Evolutionary conservation across 1,140 invertebrate genomes (phyloP).

Genomic region (Nymphalis io): DNA sequence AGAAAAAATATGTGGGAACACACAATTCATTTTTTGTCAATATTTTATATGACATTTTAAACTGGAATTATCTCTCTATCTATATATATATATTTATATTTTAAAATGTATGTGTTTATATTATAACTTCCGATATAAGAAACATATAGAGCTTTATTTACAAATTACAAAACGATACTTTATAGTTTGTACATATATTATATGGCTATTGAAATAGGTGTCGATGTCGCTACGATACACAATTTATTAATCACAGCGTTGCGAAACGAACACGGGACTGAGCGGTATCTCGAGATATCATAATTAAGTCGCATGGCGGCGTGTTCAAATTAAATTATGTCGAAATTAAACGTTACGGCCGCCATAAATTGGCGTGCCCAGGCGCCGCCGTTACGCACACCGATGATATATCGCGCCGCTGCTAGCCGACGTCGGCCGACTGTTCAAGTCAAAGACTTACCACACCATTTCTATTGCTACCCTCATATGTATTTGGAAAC

Average conservation of each 20-base stretch:
- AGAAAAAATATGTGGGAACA: not conserved
- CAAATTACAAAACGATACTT: too few relatives aligned
- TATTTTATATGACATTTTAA: not conserved
- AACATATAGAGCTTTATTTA: too few relatives aligned
- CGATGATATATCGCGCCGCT: slow-evolving; percentile 52
- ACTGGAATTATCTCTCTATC: too few relatives aligned
- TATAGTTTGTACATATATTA: not conserved
- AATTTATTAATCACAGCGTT: slow-evolving; percentile 16
- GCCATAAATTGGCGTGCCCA: slow-evolving; percentile 65
- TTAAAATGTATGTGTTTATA: too few relatives aligned
- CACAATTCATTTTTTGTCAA: not conserved
- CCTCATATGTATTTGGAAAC: too few relatives aligned
- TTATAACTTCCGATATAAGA: too few relatives aligned
- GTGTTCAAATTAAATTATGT: slow-evolving; percentile 79
- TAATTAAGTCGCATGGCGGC: slow-evolving; percentile 70
- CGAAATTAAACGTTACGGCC: slow-evolving; percentile 70
- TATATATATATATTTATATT: too few relatives aligned
- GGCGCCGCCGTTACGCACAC: slow-evolving; percentile 68
- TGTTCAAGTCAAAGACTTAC: slow-evolving; percentile 2
- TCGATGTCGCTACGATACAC: slow-evolving; percentile 7
- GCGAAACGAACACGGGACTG: slow-evolving; percentile 17
- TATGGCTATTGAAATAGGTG: not conserved
- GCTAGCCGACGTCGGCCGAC: slow-evolving; percentile 42
- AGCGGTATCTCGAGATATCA: slow-evolving; percentile 58
- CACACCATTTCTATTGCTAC: too few relatives aligned